Evolutionary conservation across 2,888 invertebrate genomes (phyloP).

Genomic region (Patella pellucida): DNA sequence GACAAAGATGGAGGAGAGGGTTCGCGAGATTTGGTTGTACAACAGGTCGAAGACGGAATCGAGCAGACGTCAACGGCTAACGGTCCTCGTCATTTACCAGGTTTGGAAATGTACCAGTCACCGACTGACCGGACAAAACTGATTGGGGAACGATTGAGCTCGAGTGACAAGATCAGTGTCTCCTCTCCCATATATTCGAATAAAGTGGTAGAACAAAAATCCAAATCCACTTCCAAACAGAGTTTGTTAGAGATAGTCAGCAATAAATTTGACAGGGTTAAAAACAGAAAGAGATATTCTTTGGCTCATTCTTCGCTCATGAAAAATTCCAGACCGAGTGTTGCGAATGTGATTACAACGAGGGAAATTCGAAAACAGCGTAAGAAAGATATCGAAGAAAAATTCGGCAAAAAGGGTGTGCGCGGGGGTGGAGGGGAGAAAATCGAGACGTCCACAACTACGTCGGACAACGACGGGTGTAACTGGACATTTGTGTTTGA

Average conservation of each 20-base stretch:
- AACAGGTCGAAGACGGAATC: slow-evolving; percentile 55
- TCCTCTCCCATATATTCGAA: slow-evolving; percentile 72
- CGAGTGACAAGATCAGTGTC: slow-evolving; percentile 73
- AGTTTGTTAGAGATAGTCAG: slow-evolving; percentile 82
- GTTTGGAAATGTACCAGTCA: slow-evolving; percentile 62
- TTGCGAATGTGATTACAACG: slow-evolving; percentile 74
- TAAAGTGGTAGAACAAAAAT: slow-evolving; percentile 59
- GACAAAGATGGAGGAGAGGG: slow-evolving; percentile 54
- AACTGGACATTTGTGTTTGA: slow-evolving; percentile 92
- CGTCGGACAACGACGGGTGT: slow-evolving; percentile 77
- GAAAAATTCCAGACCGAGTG: slow-evolving; percentile 77
- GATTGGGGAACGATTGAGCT: slow-evolving; percentile 74
- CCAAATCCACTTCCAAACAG: slow-evolving; percentile 77
- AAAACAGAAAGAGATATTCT: slow-evolving; percentile 78
- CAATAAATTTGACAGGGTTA: slow-evolving; percentile 76
- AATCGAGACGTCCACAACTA: slow-evolving; percentile 67
- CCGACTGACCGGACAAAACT: slow-evolving; percentile 53
- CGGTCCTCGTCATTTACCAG: slow-evolving; percentile 77
- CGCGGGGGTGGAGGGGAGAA: slow-evolving; percentile 32
- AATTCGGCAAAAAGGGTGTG: slow-evolving; percentile 67
- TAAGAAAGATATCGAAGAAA: slow-evolving; percentile 71
- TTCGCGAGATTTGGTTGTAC: slow-evolving; percentile 19
- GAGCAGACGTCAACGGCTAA: slow-evolving; percentile 72
- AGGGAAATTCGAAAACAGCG: slow-evolving; percentile 73
- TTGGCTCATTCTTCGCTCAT: slow-evolving; percentile 76